Percentiles rank a stretch among this genome's conserved stretches.
Evolutionary conservation across 1,140 invertebrate genomes (phyloP).

Genomic region (Habropoda laboriosa): DNA sequence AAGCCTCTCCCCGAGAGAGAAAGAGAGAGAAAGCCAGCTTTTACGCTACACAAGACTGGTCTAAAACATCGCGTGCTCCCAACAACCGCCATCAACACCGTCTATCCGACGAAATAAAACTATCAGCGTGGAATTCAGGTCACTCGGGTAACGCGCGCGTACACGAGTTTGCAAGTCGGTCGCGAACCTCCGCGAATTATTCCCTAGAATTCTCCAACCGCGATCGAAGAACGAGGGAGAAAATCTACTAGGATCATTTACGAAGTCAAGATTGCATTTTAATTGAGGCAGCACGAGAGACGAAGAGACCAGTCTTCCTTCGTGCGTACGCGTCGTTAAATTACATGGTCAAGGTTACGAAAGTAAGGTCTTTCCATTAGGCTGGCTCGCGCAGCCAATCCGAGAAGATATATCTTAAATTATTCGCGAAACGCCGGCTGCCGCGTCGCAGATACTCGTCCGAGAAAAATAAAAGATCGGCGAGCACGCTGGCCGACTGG

Average conservation of each 20-base stretch:
- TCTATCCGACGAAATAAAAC: conserved; percentile 10
- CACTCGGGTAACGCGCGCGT: conserved; percentile 18
- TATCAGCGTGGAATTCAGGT: conserved; percentile 15
- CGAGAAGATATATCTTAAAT: conserved; percentile 20
- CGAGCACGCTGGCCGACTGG: neutral
- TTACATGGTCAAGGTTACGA: neutral
- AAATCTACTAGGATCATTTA: no score
- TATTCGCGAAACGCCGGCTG: conserved; percentile 7
- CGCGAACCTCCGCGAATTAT: neutral
- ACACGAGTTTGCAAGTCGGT: neutral
- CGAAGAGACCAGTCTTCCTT: no score
- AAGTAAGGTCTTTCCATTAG: conserved; percentile 5
- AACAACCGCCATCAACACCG: no score
- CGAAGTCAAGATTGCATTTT: neutral
- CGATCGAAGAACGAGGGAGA: neutral
- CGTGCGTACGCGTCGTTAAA: neutral
- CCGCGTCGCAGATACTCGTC: conserved; percentile 16
- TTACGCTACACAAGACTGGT: neutral
- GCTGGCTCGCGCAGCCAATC: neutral
- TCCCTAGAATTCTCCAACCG: neutral
- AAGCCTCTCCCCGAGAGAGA: conserved; percentile 13
- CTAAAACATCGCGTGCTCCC: conserved; percentile 11
- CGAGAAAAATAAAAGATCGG: conserved; percentile 14
- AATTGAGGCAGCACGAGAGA: neutral
- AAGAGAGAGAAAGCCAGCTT: no score